These are phyloP conservation scores for Schizaphis graminum DNA, from an alignment of 2,888 invertebrate genomes.

Conservation along the genomic window DNA sequence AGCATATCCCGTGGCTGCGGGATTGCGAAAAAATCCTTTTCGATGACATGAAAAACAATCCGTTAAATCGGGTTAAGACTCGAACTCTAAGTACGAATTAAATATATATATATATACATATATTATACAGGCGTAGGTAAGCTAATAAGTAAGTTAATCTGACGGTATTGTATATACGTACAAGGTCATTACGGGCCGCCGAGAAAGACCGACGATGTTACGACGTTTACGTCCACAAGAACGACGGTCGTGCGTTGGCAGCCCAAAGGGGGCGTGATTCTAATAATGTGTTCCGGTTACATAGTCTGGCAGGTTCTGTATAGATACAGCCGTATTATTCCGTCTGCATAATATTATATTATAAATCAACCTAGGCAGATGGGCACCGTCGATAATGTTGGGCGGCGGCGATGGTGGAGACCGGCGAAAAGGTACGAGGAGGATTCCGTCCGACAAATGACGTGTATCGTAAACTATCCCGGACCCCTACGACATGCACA, in stretches of 20 bases:
- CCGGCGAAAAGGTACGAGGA: conserved; percentile 41
- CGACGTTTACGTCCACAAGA: conserved; percentile 17
- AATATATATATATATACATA: neutral
- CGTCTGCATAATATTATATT: conserved; percentile 43
- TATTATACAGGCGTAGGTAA: neutral
- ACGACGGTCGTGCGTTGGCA: conserved; percentile 41
- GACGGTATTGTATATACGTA: conserved; percentile 13
- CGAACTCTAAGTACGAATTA: neutral
- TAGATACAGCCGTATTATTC: neutral
- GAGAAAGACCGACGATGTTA: conserved; percentile 16
- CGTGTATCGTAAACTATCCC: conserved; percentile 26
- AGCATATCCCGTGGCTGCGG: neutral
- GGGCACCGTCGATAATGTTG: conserved; percentile 21
- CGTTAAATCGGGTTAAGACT: conserved; percentile 30
- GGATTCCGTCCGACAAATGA: conserved; percentile 33
- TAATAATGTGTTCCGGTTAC: conserved; percentile 62
- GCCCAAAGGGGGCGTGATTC: conserved; percentile 55
- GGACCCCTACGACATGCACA: neutral
- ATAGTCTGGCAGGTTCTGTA: conserved; percentile 40
- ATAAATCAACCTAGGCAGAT: conserved; percentile 55
- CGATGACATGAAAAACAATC: neutral
- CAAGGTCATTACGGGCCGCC: conserved; percentile 38
- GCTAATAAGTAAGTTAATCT: conserved; percentile 44
- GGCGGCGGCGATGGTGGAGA: neutral
- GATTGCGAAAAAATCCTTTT: neutral